Conservation (phyloP, 30 jellyfish, hydroid and myxozoan genomes). For the Haliclystus octoradiatus region DNA sequence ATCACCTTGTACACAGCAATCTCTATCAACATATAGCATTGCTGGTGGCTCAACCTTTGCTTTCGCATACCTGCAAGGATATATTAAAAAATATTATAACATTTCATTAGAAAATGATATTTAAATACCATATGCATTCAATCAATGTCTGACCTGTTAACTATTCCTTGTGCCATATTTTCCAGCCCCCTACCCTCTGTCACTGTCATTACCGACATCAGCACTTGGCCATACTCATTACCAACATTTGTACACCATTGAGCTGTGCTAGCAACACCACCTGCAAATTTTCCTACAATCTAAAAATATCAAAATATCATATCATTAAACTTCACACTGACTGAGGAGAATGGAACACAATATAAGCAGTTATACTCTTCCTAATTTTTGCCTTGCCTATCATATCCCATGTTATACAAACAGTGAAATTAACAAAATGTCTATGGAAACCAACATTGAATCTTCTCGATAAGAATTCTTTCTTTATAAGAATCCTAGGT, state of each 20-base stretch:
- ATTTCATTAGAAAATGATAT: too few relatives aligned
- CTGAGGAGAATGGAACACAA: too few relatives aligned
- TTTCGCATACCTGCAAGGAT: conserved; percentile 5
- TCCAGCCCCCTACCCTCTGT: conserved; percentile 14
- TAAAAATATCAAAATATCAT: not conserved
- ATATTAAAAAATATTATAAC: too few relatives aligned
- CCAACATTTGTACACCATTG: conserved; percentile 42
- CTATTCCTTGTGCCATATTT: conserved; percentile 28
- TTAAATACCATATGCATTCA: not conserved
- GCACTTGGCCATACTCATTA: conserved; percentile 42
- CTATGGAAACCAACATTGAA: too few relatives aligned
- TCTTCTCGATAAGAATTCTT: too few relatives aligned
- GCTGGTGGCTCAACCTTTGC: conserved; percentile 25
- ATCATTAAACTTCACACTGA: too few relatives aligned
- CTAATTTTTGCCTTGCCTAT: too few relatives aligned
- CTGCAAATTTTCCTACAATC: conserved; percentile 26
- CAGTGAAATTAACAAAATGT: too few relatives aligned
- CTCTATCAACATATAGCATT: conserved; percentile 35
- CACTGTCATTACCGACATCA: conserved; percentile 16
- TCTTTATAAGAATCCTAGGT: too few relatives aligned
- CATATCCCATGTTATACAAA: too few relatives aligned
- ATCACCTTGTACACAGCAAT: conserved; percentile 31
- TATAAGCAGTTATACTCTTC: too few relatives aligned
- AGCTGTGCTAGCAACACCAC: conserved; percentile 30
- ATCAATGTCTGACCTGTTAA: conserved; percentile 5